Evolutionary conservation across 2,888 invertebrate species (phyloP), one percentile per base, ranked within the genome.

Genomic region (Cylindroiulus punctatus): DNA sequence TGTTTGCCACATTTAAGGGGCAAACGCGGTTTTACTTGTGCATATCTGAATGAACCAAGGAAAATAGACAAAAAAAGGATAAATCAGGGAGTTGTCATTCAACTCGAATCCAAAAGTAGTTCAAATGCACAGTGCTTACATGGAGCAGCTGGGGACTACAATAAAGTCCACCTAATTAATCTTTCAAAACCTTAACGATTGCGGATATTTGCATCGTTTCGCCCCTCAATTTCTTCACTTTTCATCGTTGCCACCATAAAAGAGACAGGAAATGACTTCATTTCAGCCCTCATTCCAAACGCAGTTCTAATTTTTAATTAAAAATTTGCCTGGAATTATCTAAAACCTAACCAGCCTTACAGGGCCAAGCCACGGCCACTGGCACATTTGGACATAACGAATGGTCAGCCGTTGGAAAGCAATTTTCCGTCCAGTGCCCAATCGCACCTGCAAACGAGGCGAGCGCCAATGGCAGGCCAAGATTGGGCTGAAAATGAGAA

Each of bases 381-480:
- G 10, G 22, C 76, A 30, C 26, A 30, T 76, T 30, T 30, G 76
- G 76, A 26, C 10, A 4, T 76, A 76, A 30, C 26, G 52, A 3
- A 30, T 30, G 76, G 30, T 8, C 22, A 57, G 57, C 22, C 57
- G 57, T 4, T 22, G n/a, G 57, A 26, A 26, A 65, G 76, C 30
- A 30, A 76, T 76, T 76, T 76, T 76, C 76, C 32, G 17, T 3
- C 30, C 30, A 32, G 76, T 76, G 76, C 19, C 76, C 76, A 76
- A 76, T 76, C 30, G 76, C 76, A 76, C 76, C 65, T 65, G 76
- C 76, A 76, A 76, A 65, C 65, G 65, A 65, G 65, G 65, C 65
- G 65, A 26, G 12, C 26, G n/a, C 65, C 65, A 65, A 65, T 65
- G 12, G 65, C 65, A 65, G 26, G 26, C 65, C n/a, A 14, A 65